phyloP scores from a whole-genome alignment of 2,888 invertebrate genomes.

The Xylota segnis region DNA sequence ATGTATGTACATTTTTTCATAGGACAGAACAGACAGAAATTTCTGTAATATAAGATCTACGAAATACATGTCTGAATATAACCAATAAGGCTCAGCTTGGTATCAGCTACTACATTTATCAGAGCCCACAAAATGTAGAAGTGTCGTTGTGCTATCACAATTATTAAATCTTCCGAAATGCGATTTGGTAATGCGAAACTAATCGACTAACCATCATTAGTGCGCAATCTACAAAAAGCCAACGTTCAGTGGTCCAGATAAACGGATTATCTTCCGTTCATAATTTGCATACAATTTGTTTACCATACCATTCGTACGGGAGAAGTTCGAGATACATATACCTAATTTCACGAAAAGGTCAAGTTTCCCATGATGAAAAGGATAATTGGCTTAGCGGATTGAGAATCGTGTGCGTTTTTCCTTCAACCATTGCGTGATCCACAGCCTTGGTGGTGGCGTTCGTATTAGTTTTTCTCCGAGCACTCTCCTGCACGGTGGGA shows the following conservation, averaged over 20 bases:
- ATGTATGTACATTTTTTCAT: too few species aligned
- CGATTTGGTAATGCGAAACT: conserved; percentile 65
- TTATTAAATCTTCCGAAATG: conserved; percentile 36
- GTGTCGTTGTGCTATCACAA: not conserved
- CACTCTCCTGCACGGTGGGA: conserved; percentile 53
- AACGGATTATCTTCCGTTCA: conserved; percentile 72
- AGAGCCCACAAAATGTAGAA: not conserved
- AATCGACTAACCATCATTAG: conserved; percentile 62
- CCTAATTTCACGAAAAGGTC: conserved; percentile 59
- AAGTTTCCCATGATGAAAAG: conserved; percentile 77
- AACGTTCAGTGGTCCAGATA: conserved; percentile 73
- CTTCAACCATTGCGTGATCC: conserved; percentile 65
- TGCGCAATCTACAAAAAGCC: conserved; percentile 42
- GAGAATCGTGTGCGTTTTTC: conserved; percentile 60
- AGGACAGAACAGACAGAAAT: too few species aligned
- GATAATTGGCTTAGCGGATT: conserved; percentile 71
- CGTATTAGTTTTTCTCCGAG: conserved; percentile 57
- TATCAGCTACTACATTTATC: not conserved
- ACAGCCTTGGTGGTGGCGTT: conserved; percentile 28
- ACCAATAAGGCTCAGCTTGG: not conserved
- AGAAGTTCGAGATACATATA: conserved; percentile 36
- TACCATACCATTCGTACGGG: conserved; percentile 49
- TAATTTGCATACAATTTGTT: conserved; percentile 76
- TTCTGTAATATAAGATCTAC: not conserved
- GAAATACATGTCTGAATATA: not conserved